phyloP scores from a whole-genome alignment of 2,888 invertebrate genomes.

The Reticulitermes lucifugus region DNA sequence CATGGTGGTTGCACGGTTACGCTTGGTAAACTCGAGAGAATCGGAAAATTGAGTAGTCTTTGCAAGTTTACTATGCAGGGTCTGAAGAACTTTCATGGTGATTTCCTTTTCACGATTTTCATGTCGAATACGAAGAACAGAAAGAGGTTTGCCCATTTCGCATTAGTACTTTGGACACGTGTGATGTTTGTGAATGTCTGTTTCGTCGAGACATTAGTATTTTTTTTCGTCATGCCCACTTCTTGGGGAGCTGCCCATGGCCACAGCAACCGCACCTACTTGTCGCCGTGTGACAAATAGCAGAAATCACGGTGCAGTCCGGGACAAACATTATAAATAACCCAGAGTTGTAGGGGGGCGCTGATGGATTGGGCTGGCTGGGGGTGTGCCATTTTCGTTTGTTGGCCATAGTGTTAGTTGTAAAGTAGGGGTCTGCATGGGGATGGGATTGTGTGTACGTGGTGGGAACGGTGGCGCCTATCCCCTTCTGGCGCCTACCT shows the following conservation, averaged over 20 bases:
- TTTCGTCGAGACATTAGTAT: too few species aligned
- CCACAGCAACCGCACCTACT: not conserved
- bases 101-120: too few species aligned
- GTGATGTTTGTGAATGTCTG: too few species aligned
- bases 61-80: too few species aligned
- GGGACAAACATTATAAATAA: conserved; percentile 39
- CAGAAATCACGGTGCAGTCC: conserved; percentile 17
- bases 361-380: not conserved
- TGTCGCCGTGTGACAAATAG: conserved; percentile 19
- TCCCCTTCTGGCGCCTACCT: conserved; percentile 5
- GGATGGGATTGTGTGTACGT: not conserved
- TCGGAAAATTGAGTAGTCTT: too few species aligned
- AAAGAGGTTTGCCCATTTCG: too few species aligned
- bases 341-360: not conserved
- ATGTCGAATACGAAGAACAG: too few species aligned
- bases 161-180: too few species aligned
- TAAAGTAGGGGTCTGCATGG: not conserved
- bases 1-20: too few species aligned
- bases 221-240: not conserved
- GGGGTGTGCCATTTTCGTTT: conserved; percentile 4
- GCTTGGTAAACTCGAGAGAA: too few species aligned
- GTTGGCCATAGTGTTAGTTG: not conserved
- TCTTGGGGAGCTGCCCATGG: not conserved
- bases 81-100: too few species aligned
- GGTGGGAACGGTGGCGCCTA: conserved; percentile 7